phyloP scores from a whole-genome alignment of 2,888 invertebrate species.

The Enchytraeus crypticus region DNA sequence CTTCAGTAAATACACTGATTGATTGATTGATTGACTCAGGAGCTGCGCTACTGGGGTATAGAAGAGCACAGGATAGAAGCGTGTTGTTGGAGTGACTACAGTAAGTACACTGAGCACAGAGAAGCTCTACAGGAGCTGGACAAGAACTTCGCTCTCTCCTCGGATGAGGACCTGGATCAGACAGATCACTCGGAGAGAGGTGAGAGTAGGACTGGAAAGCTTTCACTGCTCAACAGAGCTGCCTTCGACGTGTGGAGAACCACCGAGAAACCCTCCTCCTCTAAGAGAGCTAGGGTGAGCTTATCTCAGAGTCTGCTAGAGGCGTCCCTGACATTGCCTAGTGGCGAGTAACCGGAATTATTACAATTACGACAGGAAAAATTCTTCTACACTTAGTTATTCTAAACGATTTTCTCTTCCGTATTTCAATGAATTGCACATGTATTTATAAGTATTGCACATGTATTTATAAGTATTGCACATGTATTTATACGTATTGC shows the following conservation, averaged over 20 bases:
- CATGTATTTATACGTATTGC: too few species aligned
- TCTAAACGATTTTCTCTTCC: too few species aligned
- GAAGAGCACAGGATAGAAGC: constrained; percentile 42
- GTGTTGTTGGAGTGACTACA: constrained; percentile 44
- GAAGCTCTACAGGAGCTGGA: constrained; percentile 43
- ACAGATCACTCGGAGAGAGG: too few species aligned
- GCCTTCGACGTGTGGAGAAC: neutral
- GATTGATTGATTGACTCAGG: constrained; percentile 29
- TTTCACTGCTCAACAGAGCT: neutral
- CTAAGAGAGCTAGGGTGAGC: neutral
- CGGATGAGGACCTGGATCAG: constrained; percentile 40
- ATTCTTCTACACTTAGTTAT: too few species aligned
- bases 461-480: too few species aligned
- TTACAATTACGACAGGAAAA: too few species aligned
- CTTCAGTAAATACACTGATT: constrained; percentile 41
- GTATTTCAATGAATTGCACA: too few species aligned
- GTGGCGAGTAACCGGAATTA: too few species aligned
- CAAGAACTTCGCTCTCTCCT: constrained; percentile 39
- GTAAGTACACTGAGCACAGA: constrained; percentile 42
- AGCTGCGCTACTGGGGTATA: constrained; percentile 46
- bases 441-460: too few species aligned
- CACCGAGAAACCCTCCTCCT: neutral
- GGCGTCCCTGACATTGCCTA: too few species aligned
- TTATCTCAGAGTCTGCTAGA: too few species aligned
- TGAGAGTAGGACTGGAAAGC: neutral